phyloP scores from a whole-genome alignment of 2,797 vertebrate genomes.

The Sebastes hopkinsi region DNA sequence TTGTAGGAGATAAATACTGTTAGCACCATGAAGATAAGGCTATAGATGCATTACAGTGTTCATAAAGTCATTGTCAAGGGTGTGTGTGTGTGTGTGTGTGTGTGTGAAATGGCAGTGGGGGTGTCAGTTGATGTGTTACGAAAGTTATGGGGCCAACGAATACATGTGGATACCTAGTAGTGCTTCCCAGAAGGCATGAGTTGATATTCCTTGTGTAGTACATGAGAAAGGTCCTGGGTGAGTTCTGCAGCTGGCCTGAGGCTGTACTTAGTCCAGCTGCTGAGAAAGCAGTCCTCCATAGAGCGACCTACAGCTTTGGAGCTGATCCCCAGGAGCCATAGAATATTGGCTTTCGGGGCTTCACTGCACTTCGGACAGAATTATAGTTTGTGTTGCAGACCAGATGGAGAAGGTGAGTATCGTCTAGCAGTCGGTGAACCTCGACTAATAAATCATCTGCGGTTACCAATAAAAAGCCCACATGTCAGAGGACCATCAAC shows the following conservation, averaged over 20 bases:
- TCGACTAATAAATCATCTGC: neutral
- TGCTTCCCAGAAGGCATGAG: neutral
- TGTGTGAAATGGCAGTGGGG: neutral
- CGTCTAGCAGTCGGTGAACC: neutral
- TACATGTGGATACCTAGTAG: neutral
- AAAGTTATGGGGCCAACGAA: neutral
- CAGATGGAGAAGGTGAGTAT: neutral
- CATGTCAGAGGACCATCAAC: neutral
- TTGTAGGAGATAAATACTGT: neutral
- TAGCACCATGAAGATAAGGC: neutral
- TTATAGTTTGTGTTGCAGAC: neutral
- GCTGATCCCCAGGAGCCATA: neutral
- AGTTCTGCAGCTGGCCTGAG: neutral
- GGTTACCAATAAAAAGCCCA: neutral
- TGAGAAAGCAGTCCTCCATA: neutral
- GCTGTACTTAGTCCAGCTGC: constrained; percentile 6
- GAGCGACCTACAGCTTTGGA: neutral
- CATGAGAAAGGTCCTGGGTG: neutral
- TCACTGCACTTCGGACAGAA: neutral
- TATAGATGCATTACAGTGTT: neutral
- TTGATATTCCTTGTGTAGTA: neutral
- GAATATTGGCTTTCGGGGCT: neutral
- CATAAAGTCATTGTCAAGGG: neutral
- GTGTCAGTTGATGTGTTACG: neutral
- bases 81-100: neutral